phyloP scores from a whole-genome alignment of 2,113 vertebrate genomes.

The Ailuropoda melanoleuca region DNA sequence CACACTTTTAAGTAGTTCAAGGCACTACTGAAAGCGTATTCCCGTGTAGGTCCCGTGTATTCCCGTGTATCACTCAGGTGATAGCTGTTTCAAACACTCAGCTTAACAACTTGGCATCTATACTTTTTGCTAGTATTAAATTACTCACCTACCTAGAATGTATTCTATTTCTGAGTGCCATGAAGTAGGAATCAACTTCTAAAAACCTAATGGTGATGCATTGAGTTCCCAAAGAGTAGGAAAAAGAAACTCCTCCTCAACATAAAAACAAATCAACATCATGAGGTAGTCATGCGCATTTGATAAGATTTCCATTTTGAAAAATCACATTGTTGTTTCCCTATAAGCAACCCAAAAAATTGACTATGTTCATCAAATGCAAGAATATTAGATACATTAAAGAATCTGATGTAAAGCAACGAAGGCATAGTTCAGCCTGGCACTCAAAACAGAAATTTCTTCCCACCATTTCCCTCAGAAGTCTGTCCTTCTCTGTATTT shows the following conservation, averaged over 20 bases:
- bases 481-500: neutral
- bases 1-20: neutral
- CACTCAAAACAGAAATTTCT: neutral
- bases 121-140: neutral
- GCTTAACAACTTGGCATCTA: neutral
- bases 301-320: conserved; percentile 9
- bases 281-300: neutral
- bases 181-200: neutral
- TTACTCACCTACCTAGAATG: neutral
- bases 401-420: neutral
- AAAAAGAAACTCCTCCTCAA: neutral
- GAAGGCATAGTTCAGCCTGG: neutral
- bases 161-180: neutral
- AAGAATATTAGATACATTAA: neutral
- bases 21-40: neutral
- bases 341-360: neutral
- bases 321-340: neutral
- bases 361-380: neutral
- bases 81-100: neutral
- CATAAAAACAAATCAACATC: neutral
- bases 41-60: neutral
- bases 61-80: neutral
- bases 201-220: neutral
- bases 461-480: neutral
- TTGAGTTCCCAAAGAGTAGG: neutral